Evolutionary conservation across 2,888 invertebrate genomes (phyloP).

Genomic region (Salticus scenicus): DNA sequence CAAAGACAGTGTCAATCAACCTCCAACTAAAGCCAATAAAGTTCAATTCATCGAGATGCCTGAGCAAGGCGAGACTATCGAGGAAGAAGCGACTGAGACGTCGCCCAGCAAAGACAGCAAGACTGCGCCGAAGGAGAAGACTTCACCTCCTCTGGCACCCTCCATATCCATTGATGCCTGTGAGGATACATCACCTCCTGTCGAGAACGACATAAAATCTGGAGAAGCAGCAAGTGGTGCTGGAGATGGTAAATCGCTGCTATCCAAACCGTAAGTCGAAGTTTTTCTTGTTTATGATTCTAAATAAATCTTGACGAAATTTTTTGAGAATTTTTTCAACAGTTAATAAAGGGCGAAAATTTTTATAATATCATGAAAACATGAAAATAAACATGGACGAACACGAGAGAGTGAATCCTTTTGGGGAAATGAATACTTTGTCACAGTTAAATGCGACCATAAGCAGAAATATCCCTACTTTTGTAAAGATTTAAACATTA

Average conservation of each 20-base stretch:
- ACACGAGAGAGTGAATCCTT: no score
- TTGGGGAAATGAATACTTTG: no score
- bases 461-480: no score
- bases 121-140: conserved; percentile 19
- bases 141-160: conserved; percentile 41
- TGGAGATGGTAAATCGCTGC: conserved; percentile 31
- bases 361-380: no score
- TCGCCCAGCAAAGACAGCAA: conserved; percentile 33
- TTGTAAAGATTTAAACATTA: no score
- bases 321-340: no score
- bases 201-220: conserved; percentile 54
- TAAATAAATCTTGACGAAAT: no score
- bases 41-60: conserved; percentile 69
- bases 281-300: no score
- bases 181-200: conserved; percentile 34
- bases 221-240: background rate
- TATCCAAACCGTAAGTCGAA: conserved; percentile 55
- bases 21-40: conserved; percentile 57
- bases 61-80: conserved; percentile 45
- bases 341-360: no score
- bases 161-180: conserved; percentile 51
- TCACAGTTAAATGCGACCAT: no score
- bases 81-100: conserved; percentile 23
- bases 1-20: conserved; percentile 50
- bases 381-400: no score